phyloP scores from a whole-genome alignment of 2,888 invertebrate species.

The Deroplatys truncata region DNA sequence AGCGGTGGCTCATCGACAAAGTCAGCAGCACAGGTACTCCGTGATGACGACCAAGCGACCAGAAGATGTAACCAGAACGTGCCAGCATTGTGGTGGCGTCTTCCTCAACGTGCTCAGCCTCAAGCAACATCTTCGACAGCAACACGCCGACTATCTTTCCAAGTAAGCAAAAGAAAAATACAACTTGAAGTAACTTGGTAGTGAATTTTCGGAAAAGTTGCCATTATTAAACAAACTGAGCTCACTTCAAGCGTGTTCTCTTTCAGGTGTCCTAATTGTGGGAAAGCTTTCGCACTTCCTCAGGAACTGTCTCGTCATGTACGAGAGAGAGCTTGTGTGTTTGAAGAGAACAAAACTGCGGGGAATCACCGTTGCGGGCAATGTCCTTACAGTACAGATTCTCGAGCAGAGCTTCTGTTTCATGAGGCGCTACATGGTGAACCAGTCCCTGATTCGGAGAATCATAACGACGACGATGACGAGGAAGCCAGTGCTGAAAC shows the following conservation, averaged over 20 bases:
- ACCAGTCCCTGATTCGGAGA: slow-evolving; percentile 35
- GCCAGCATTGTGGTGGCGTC: slow-evolving; percentile 56
- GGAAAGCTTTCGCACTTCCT: slow-evolving; percentile 60
- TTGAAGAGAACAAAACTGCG: slow-evolving; percentile 33
- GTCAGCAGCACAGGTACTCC: slow-evolving; percentile 59
- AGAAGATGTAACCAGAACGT: slow-evolving; percentile 49
- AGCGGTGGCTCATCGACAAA: slow-evolving; percentile 63
- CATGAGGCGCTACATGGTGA: slow-evolving; percentile 65
- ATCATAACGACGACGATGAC: slow-evolving; percentile 25
- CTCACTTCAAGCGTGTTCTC: not conserved
- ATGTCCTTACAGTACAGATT: slow-evolving; percentile 54
- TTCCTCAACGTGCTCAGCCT: slow-evolving; percentile 54
- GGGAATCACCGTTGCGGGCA: not conserved
- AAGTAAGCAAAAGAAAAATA: slow-evolving; percentile 47
- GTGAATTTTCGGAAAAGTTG: too few relatives aligned
- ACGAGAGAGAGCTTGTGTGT: slow-evolving; percentile 56
- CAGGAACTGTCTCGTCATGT: slow-evolving; percentile 73
- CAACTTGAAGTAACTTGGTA: too few relatives aligned
- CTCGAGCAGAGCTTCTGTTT: slow-evolving; percentile 67
- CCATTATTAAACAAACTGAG: too few relatives aligned
- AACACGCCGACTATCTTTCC: slow-evolving; percentile 60
- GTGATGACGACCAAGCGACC: slow-evolving; percentile 35
- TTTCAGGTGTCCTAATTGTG: slow-evolving; percentile 66
- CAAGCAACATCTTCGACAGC: slow-evolving; percentile 57
- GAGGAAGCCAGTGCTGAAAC: slow-evolving; percentile 27